Evolutionary conservation across 1,140 invertebrate species (phyloP).

Genomic region (Rhagoletis zephyria): DNA sequence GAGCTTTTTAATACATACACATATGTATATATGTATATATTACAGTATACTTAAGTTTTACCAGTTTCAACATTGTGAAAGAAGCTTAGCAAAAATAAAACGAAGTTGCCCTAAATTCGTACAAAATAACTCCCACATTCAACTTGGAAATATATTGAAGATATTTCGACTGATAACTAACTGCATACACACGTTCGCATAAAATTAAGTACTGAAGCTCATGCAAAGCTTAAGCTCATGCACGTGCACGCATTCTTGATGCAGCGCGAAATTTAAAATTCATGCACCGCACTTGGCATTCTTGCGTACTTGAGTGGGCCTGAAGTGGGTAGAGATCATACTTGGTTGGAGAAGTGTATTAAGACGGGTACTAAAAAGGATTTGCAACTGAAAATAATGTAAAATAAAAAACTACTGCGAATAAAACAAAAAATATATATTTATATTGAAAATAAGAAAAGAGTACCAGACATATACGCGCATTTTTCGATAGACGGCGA

Average conservation of each 20-base stretch:
- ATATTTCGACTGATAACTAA: neutral
- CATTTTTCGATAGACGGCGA: too few species aligned
- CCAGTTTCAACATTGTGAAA: neutral
- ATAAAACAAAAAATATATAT: neutral
- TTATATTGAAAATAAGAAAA: too few species aligned
- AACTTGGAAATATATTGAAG: neutral
- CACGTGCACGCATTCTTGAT: neutral
- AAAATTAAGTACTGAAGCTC: neutral
- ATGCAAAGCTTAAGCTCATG: neutral
- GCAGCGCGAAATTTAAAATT: neutral
- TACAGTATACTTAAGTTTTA: neutral
- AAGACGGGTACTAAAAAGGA: neutral
- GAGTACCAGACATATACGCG: neutral
- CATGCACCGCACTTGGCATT: neutral
- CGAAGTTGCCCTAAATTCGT: neutral
- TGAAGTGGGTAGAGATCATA: too few species aligned
- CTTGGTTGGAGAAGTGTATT: too few species aligned
- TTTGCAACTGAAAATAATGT: neutral
- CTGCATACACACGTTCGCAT: neutral
- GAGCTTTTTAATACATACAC: neutral
- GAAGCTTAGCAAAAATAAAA: neutral
- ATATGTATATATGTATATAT: too few species aligned
- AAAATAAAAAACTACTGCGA: neutral
- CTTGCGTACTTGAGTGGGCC: neutral
- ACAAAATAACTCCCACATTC: neutral